Base-by-base conservation (phyloP, 2,888 invertebrate genomes). In the Germaria angustata region DNA sequence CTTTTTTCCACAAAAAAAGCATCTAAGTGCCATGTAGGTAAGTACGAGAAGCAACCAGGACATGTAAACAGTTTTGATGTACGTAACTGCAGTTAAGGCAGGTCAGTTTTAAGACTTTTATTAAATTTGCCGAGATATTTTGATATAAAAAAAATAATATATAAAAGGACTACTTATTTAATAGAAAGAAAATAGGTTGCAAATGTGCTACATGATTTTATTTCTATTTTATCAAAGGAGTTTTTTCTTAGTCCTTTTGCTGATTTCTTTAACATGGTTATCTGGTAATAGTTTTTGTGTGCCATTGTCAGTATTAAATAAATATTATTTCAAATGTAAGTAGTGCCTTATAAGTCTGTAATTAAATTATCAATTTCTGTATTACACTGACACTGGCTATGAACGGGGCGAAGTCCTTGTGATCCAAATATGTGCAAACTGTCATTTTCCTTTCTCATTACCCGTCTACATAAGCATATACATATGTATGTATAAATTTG, bases 331-430 rank as follows among this genome's bases (percentile, higher is more conserved):
- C 7, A 49, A n/a, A 7, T 55, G 20, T 46, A 32, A 44, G 53
- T 32, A 34, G 13, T 17, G 2, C 7, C 11, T 34, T 61, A 13
- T 44, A 17, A 72, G 15, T 13, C 7, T 11, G 51, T 79, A 75
- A 82, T 82, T 75, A 65, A 65, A 65, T 82, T 79, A 82, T 75
- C 51, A 69, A 72, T 34, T 68, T 55, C n/a, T 6, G 17, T 17
- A 2, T n/a, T 15, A 15, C 5, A 13, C 0, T 11, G 13, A 13
- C 7, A 6, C 6, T 17, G 5, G 6, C n/a, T 55, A 8, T 9
- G 1, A 57, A 20, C 13, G 9, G 22, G 1, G 57, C 11, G 13
- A 32, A 22, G 22, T 34, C 24, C 53, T 68, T 36, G 34, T 44
- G 4, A 28, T 28, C 28, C 34, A 3, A 41, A 17, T 13, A 5